Evolutionary conservation across 2,113 vertebrate genomes (phyloP).

Genomic region (Rana temporaria): DNA sequence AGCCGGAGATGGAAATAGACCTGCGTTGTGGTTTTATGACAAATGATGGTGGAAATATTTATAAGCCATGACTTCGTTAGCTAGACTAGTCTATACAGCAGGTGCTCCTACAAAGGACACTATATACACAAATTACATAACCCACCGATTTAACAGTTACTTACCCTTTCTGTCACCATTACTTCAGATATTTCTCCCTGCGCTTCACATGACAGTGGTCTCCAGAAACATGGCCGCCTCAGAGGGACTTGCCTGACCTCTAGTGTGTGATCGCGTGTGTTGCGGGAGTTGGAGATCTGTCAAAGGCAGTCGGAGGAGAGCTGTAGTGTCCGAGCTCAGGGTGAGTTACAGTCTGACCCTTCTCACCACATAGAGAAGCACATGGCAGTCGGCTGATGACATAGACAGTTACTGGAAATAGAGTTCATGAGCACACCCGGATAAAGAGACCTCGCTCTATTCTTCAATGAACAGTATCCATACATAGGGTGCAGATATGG

Average conservation of each 20-base stretch:
- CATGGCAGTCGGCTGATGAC: neutral
- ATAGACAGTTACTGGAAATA: neutral
- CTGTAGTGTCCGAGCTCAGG: neutral
- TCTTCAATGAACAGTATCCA: neutral
- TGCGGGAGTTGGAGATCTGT: constrained; percentile 1
- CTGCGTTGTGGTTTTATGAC: neutral
- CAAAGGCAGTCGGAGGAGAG: neutral
- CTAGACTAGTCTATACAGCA: too few relatives aligned
- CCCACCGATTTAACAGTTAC: too few relatives aligned
- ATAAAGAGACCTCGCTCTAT: neutral
- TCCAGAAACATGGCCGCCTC: constrained; percentile 13
- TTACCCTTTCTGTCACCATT: too few relatives aligned
- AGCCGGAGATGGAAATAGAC: neutral
- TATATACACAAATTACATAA: too few relatives aligned
- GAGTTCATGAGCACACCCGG: neutral
- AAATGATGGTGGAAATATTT: neutral
- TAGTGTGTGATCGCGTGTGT: neutral
- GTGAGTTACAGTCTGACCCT: constrained; percentile 29
- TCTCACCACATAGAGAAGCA: too few relatives aligned
- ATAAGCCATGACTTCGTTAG: neutral
- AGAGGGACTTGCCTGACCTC: neutral
- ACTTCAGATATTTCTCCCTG: too few relatives aligned
- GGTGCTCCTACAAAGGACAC: too few relatives aligned
- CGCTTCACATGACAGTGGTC: neutral
- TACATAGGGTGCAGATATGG: too few relatives aligned